Evolutionary conservation across 2,113 vertebrate genomes (phyloP), one percentile per base, ranked within the genome.

Genomic region (Pachyramphus minor): DNA sequence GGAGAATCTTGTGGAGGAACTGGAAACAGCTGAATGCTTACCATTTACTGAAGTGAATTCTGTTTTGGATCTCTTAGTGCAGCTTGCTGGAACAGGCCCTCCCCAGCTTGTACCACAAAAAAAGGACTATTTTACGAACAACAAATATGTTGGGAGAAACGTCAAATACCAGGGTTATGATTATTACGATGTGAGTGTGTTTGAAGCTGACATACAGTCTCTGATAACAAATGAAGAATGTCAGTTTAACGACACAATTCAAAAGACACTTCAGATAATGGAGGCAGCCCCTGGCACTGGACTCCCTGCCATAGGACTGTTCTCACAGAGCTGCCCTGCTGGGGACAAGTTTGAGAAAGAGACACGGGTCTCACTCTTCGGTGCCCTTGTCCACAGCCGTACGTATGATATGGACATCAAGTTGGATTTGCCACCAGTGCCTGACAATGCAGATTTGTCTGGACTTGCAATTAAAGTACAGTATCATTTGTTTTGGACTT

Each of bases 381-480:
- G 99, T 73, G 99, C 99, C 13, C 98, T 99, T 13, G 98, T 99
- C 47, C 99, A 99, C 88, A 99, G 98, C 79, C 98, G 98, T 15
- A 98, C 99, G 0, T 98, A 98, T 18, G 99, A 99, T 73, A 98
- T 99, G 97, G 99, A 99, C 60, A 98, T 99, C 89, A 98, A 98
- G 75, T 66, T 99, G 97, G 99, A 99, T 95, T 86, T 99, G 14
- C 99, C 99, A 3, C 99, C 99, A 1, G 97, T 99, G 71, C 99
- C 99, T 33, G 99, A 99, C 95, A 98, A 97, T 52, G 98, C 98
- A 20, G 99, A 99, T 92, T 91, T 99, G 42, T 99, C 98, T 31
- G 99, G 99, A 23, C 97, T 99, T 77, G 97, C 98, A 39, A 99
- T 99, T 95, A 98, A 98, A 98, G 99, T 99, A 98, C 25, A 88